A percentile compares a stretch with the other conserved stretches of the same genome.
phyloP scores from a whole-genome alignment of 1,140 invertebrate species.

The Drosophila aff. region DNA sequence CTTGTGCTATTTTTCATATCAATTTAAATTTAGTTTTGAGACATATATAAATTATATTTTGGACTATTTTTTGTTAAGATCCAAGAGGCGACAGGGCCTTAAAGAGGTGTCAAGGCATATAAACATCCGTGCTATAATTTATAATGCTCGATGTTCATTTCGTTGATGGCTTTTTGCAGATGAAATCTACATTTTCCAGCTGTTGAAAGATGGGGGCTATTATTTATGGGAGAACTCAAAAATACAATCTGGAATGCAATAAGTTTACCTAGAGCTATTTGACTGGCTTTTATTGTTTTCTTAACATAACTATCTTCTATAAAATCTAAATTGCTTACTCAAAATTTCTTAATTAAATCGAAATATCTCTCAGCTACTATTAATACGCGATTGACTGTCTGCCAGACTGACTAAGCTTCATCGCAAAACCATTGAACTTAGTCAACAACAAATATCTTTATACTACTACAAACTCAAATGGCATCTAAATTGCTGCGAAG shows the following conservation, averaged over 20 bases:
- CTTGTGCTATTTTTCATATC: slow-evolving; percentile 16
- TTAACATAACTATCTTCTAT: no score
- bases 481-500: slow-evolving; percentile 64
- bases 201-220: slow-evolving; percentile 9
- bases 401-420: slow-evolving; percentile 9
- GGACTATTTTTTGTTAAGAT: slow-evolving; percentile 33
- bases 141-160: slow-evolving; percentile 33
- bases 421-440: slow-evolving; percentile 20
- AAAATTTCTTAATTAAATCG: background rate
- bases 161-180: slow-evolving; percentile 18
- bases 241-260: background rate
- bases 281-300: background rate
- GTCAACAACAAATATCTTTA: slow-evolving; percentile 30
- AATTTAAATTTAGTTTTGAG: slow-evolving; percentile 16
- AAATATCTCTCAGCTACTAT: background rate
- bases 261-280: background rate
- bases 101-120: slow-evolving; percentile 40
- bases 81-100: slow-evolving; percentile 6
- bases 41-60: slow-evolving; percentile 55
- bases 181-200: background rate
- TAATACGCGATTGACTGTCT: background rate
- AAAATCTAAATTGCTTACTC: background rate
- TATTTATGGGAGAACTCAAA: slow-evolving; percentile 24
- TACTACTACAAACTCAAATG: slow-evolving; percentile 27
- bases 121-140: slow-evolving; percentile 50